Conservation (phyloP, 2,797 vertebrate genomes). For the Dermochelys coriacea region DNA sequence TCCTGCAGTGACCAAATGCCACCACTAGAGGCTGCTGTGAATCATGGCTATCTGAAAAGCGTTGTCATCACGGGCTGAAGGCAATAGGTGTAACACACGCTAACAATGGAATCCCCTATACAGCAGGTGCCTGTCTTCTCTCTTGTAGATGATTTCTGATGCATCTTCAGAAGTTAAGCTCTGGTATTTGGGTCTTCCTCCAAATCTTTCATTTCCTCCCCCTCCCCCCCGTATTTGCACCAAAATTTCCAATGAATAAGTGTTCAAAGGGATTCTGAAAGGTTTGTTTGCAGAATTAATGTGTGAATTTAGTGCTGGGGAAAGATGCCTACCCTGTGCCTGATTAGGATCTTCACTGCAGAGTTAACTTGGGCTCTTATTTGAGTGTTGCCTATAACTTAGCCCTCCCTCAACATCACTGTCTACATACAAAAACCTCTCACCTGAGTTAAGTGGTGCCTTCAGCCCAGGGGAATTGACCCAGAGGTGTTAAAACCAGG, state of each 20-base stretch:
- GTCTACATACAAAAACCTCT: not conserved
- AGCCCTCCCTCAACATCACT: not conserved
- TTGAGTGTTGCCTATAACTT: not conserved
- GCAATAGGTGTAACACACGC: not conserved
- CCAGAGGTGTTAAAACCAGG: not conserved
- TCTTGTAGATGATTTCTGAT: not conserved
- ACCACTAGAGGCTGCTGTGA: slow-evolving; percentile 17
- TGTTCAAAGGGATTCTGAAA: not conserved
- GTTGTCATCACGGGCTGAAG: not conserved
- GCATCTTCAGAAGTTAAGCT: not conserved
- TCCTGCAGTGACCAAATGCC: not conserved
- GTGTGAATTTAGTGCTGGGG: not conserved
- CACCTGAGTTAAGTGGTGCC: not conserved
- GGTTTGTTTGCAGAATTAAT: not conserved
- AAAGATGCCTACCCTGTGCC: not conserved
- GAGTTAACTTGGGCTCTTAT: not conserved
- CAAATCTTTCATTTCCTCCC: not conserved
- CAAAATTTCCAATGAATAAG: not conserved
- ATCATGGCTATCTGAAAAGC: not conserved
- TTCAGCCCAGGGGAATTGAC: not conserved
- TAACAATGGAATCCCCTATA: not conserved
- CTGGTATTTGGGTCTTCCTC: not conserved
- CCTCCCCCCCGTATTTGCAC: not conserved
- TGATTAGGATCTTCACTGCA: not conserved
- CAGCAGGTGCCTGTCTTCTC: not conserved